Evolutionary conservation across 92 coral and sea anemone species (phyloP), one percentile per base, ranked within the genome.

Genomic region (Palythoa caribaeorum): DNA sequence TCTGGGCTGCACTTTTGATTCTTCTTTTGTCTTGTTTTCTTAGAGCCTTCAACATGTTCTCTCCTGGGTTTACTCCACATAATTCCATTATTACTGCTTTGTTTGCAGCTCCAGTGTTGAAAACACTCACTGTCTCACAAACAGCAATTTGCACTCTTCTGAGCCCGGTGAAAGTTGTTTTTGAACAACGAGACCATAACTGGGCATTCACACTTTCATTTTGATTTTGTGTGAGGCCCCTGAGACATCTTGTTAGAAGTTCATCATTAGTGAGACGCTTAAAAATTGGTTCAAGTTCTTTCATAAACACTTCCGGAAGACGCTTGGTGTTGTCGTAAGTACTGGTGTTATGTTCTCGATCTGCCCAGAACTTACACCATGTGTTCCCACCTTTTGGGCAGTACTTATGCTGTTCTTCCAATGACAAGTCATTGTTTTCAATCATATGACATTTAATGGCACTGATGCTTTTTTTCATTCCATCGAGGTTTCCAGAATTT

Each of bases 31-130:
- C 94, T 74, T 89, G 88, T 52, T 75, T 63, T 38, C 94, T 71
- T 12, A 92, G 84, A 6, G 92, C 92, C 78, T 55, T 79, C 83
- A 80, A 39, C 19, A 76, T 80, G 21, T 89, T 92, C 48, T n/a
- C 63, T 15, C 90, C 94, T 35, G 92, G 92, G 38, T 77, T 38
- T 14, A 59, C 66, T 15, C 66, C 66, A 59, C 66, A 59, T 59
- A 59, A 59, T 74, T 86, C 60, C 89, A 90, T 83, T 38, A 88
- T 53, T 9, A 90, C 89, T 63, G 88, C 93, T 57, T 90, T 92
- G 84, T 92, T 92, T 15, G 87, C 95, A 75, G 91, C 87, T 86
- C 93, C 93, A 50, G 90, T 90, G 73, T 92, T 92, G 83, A 84
- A 93, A 35, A 87, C 90, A n/a, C 88, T 87, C 71, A 92, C 77